Percentiles rank a stretch among this genome's conserved stretches.
Evolutionary conservation across 2,888 invertebrate genomes (phyloP).

Genomic region (Heliconius ismenius): DNA sequence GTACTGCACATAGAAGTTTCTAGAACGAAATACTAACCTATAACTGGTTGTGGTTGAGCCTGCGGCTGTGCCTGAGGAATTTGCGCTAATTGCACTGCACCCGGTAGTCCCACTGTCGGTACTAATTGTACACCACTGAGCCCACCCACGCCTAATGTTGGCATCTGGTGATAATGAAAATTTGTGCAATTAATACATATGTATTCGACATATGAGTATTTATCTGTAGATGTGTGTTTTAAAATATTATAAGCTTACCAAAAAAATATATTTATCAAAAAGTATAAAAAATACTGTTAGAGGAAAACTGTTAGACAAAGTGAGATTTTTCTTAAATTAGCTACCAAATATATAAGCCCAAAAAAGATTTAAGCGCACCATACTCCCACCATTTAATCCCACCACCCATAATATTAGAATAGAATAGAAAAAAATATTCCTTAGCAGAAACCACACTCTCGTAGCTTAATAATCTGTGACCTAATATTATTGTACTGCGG

Average conservation of each 20-base stretch:
- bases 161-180: conserved; percentile 64
- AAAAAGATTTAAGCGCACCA: background rate
- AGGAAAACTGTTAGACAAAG: background rate
- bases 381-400: background rate
- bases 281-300: background rate
- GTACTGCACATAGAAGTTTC: too few species aligned
- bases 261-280: background rate
- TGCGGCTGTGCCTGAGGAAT: conserved; percentile 66
- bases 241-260: too few species aligned
- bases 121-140: conserved; percentile 92
- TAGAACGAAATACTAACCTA: conserved; percentile 54
- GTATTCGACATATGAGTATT: too few species aligned
- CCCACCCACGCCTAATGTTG: conserved; percentile 87
- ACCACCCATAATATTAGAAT: background rate
- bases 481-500: background rate
- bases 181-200: background rate
- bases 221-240: too few species aligned
- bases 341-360: background rate
- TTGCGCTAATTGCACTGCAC: conserved; percentile 69
- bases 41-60: conserved; percentile 62
- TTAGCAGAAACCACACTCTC: background rate
- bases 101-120: conserved; percentile 83
- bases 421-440: background rate
- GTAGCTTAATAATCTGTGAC: background rate
- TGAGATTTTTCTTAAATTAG: background rate